Conservation (phyloP, 1,140 invertebrate genomes). For the Drosophila lowei region DNA sequence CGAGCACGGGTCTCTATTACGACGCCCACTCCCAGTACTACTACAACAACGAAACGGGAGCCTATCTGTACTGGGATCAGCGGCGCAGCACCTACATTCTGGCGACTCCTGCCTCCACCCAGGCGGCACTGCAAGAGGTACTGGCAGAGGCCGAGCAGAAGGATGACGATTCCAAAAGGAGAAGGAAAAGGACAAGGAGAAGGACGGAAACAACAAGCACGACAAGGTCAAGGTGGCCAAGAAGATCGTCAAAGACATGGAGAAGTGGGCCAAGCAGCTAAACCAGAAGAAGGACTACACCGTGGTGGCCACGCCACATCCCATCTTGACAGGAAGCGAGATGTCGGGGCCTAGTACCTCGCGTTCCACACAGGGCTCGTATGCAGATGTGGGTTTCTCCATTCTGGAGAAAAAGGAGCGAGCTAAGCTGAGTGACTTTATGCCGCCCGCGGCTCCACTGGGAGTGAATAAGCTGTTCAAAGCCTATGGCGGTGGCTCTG, state of each 20-base stretch:
- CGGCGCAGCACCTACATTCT: constrained; percentile 91
- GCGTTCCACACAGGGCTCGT: constrained; percentile 84
- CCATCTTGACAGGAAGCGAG: constrained; percentile 41
- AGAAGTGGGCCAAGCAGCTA: constrained; percentile 97
- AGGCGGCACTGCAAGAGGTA: constrained; percentile 74
- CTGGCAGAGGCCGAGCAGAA: constrained; percentile 58
- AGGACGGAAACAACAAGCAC: constrained; percentile 76
- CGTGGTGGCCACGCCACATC: constrained; percentile 68
- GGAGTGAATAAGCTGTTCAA: constrained; percentile 86
- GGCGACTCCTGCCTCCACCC: constrained; percentile 85
- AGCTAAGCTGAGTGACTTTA: constrained; percentile 52
- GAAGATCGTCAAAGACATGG: constrained; percentile 98
- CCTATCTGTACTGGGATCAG: constrained; percentile 98
- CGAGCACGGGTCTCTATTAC: constrained; percentile 96
- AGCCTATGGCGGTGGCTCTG: constrained; percentile 86
- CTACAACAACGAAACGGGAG: constrained; percentile 94
- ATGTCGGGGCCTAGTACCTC: constrained; percentile 60
- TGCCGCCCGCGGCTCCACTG: constrained; percentile 21
- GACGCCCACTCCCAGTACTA: constrained; percentile 97
- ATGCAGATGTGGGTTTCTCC: constrained; percentile 95
- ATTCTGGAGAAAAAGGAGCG: constrained; percentile 88
- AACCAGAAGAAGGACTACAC: constrained; percentile 97
- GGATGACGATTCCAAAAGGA: constrained; percentile 82
- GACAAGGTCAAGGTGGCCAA: constrained; percentile 99
- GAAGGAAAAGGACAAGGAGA: constrained; percentile 82